A percentile compares a stretch with the other conserved stretches of the same genome.
Conservation (phyloP, 2,888 invertebrate species). For the Pteria penguin region DNA sequence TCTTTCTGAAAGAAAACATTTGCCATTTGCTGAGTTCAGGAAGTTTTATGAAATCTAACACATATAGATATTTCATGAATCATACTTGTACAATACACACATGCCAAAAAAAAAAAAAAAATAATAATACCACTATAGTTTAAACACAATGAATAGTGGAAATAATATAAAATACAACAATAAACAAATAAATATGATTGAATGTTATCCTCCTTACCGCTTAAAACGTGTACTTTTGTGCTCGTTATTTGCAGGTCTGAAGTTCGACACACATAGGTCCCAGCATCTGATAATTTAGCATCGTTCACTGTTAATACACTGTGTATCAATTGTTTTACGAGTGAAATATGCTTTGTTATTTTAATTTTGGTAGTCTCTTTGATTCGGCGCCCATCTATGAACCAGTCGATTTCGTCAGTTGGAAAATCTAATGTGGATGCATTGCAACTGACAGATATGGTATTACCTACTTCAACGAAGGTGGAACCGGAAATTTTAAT, state of each 20-base stretch:
- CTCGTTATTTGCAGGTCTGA: slow-evolving; percentile 52
- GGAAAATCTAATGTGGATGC: slow-evolving; percentile 51
- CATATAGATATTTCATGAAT: too few relatives aligned
- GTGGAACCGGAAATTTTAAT: slow-evolving; percentile 54
- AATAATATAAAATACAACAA: too few relatives aligned
- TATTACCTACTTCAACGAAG: slow-evolving; percentile 51
- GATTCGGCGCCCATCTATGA: slow-evolving; percentile 52
- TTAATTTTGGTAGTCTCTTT: slow-evolving; percentile 40
- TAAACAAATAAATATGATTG: too few relatives aligned
- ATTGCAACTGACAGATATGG: slow-evolving; percentile 53
- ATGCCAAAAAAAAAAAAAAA: too few relatives aligned
- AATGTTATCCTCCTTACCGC: too few relatives aligned
- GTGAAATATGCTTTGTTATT: slow-evolving; percentile 52
- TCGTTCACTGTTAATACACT: slow-evolving; percentile 50
- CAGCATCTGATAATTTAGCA: slow-evolving; percentile 51
- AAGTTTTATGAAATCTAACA: too few relatives aligned
- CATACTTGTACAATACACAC: too few relatives aligned
- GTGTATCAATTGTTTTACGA: slow-evolving; percentile 45
- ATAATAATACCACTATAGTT: too few relatives aligned
- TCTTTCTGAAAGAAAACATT: too few relatives aligned
- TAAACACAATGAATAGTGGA: too few relatives aligned
- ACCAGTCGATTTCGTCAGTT: slow-evolving; percentile 57
- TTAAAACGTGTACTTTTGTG: slow-evolving; percentile 54
- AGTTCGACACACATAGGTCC: slow-evolving; percentile 56
- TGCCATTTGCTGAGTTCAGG: too few relatives aligned